Percentiles rank a stretch among this genome's conserved stretches.
Evolutionary conservation across 2,797 vertebrate species (phyloP).

Genomic region (Etheostoma perlongum): DNA sequence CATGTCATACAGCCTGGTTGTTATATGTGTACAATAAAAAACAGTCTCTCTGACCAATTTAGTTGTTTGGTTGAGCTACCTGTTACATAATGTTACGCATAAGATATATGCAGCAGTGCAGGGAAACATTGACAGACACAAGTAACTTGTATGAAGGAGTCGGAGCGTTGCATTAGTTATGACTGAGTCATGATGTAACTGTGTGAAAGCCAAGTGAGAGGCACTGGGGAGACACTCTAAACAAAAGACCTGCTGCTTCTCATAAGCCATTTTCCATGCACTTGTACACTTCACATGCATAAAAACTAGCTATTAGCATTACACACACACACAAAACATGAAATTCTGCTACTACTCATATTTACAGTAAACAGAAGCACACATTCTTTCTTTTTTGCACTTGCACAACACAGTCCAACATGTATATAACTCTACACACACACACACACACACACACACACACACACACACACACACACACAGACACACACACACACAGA

Average conservation of each 20-base stretch:
- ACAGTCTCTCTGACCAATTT: background rate
- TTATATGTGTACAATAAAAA: background rate
- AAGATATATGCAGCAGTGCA: background rate
- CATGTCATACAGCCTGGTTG: background rate
- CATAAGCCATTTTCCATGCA: background rate
- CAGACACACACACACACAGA: slow-evolving; percentile 4
- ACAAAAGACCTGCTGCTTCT: slow-evolving; percentile 9
- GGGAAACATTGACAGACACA: background rate
- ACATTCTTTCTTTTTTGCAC: background rate
- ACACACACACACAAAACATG: background rate
- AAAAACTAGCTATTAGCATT: background rate
- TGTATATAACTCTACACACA: background rate
- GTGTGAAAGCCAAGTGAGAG: background rate
- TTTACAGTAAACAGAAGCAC: background rate
- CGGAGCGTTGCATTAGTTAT: slow-evolving; percentile 37
- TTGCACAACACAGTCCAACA: background rate
- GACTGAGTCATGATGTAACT: slow-evolving; percentile 23
- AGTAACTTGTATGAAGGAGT: slow-evolving; percentile 1
- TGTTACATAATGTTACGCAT: slow-evolving; percentile 15
- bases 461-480: background rate
- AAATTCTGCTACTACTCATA: background rate
- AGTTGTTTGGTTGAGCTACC: background rate
- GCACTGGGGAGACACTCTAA: background rate
- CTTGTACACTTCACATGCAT: background rate
- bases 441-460: no score